These are phyloP conservation scores for Tribolium castaneum DNA, from an alignment of 1,140 invertebrate genomes.

Conservation along the genomic window DNA sequence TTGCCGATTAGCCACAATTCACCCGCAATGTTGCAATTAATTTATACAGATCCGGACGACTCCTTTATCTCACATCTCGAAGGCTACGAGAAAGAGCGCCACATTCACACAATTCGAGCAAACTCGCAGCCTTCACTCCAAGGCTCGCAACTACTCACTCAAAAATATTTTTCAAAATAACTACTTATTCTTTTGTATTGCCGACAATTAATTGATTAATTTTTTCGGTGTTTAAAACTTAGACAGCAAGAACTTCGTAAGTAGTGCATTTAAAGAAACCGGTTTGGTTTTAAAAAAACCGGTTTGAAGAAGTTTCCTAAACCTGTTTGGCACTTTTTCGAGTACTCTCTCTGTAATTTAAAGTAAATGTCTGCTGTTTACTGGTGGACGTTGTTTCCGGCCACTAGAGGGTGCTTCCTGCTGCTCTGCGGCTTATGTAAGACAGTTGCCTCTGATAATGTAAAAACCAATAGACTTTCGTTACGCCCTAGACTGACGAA, in stretches of 20 bases:
- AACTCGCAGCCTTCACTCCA: neutral
- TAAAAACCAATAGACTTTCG: neutral
- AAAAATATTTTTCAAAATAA: neutral
- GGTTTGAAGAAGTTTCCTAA: neutral
- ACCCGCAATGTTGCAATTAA: conserved; percentile 9
- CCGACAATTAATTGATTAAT: too few relatives aligned
- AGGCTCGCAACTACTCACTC: neutral
- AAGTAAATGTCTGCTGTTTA: neutral
- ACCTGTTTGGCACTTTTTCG: neutral
- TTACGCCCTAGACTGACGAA: conserved; percentile 8
- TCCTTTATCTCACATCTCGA: conserved; percentile 8
- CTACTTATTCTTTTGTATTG: too few relatives aligned
- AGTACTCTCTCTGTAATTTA: neutral
- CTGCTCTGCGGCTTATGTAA: neutral
- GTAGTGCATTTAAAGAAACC: too few relatives aligned
- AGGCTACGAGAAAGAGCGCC: neutral
- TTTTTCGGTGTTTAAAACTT: too few relatives aligned
- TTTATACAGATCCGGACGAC: conserved; percentile 11
- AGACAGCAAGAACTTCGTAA: too few relatives aligned
- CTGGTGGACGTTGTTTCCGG: neutral
- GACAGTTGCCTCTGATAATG: neutral
- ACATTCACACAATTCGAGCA: neutral
- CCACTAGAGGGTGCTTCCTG: neutral
- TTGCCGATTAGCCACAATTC: neutral
- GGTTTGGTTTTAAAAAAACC: too few relatives aligned